Percentiles rank a stretch among this genome's conserved stretches.
phyloP scores from a whole-genome alignment of 2,113 vertebrate genomes.

The Amia ocellicauda region DNA sequence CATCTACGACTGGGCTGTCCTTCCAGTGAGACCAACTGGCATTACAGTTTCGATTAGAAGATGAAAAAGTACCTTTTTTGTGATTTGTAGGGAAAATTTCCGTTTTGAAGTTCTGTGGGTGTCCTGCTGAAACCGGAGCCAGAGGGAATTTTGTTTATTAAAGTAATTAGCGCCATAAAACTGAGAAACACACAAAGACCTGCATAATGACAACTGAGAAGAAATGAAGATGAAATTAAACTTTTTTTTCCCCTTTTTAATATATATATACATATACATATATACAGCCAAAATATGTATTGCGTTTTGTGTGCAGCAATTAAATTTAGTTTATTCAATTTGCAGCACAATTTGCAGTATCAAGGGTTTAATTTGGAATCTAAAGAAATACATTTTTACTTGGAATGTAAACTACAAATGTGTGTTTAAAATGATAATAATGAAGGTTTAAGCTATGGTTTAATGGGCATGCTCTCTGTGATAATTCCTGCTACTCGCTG shows the following conservation, averaged over 20 bases:
- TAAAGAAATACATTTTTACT: no score
- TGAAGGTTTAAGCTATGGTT: no score
- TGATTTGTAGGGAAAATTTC: slow-evolving; percentile 77
- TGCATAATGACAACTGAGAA: slow-evolving; percentile 22
- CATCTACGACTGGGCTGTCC: slow-evolving; percentile 8
- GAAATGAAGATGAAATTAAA: slow-evolving; percentile 14
- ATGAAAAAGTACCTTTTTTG: slow-evolving; percentile 71
- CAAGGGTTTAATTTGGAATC: no score
- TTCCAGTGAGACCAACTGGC: neutral
- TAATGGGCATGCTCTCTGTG: no score
- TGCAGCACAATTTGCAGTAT: no score
- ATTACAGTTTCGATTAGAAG: slow-evolving; percentile 24
- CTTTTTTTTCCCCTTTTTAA: no score
- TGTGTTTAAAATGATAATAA: no score
- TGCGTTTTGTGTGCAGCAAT: no score
- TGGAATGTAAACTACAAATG: no score
- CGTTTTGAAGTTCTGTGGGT: slow-evolving; percentile 79
- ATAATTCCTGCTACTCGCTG: no score
- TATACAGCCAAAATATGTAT: slow-evolving; percentile 21
- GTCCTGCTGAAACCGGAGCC: slow-evolving; percentile 67
- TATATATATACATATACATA: slow-evolving; percentile 7
- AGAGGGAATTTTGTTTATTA: slow-evolving; percentile 41
- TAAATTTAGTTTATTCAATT: no score
- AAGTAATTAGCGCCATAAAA: slow-evolving; percentile 25
- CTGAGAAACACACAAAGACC: slow-evolving; percentile 32